Conservation (phyloP, 64 coral and sea anemone species). For the Montipora cactus region DNA sequence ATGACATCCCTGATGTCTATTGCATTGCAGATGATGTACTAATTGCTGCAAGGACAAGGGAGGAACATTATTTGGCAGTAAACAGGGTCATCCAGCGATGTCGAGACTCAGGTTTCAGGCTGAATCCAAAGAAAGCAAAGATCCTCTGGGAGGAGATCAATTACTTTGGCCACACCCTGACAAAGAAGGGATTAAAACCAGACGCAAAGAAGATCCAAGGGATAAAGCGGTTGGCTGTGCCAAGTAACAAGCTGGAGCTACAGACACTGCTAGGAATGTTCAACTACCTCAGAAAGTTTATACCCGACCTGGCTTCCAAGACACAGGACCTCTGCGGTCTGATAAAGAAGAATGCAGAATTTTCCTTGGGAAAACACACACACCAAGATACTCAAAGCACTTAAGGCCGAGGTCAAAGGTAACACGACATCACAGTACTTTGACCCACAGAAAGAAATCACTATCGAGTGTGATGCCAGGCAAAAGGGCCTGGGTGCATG, state of each 20-base stretch:
- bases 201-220: neutral
- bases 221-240: neutral
- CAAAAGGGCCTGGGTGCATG: neutral
- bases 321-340: neutral
- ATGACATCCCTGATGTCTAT: neutral
- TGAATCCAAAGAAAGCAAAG: neutral
- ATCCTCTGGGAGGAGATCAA: neutral
- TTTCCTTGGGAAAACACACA: too few species aligned
- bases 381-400: neutral
- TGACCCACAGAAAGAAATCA: neutral
- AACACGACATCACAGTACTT: neutral
- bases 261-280: neutral
- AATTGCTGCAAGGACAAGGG: neutral
- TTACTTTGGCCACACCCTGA: neutral
- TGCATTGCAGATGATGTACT: neutral
- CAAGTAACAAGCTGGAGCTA: neutral
- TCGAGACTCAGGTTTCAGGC: conserved; percentile 38
- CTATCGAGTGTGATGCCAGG: neutral
- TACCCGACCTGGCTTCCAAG: neutral
- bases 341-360: neutral
- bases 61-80: conserved; percentile 54
- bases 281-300: neutral
- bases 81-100: conserved; percentile 62
- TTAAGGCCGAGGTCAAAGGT: neutral
- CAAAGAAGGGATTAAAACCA: neutral